Evolutionary conservation across 2,797 vertebrate species (phyloP).

Genomic region (Tokudaia muenninki): DNA sequence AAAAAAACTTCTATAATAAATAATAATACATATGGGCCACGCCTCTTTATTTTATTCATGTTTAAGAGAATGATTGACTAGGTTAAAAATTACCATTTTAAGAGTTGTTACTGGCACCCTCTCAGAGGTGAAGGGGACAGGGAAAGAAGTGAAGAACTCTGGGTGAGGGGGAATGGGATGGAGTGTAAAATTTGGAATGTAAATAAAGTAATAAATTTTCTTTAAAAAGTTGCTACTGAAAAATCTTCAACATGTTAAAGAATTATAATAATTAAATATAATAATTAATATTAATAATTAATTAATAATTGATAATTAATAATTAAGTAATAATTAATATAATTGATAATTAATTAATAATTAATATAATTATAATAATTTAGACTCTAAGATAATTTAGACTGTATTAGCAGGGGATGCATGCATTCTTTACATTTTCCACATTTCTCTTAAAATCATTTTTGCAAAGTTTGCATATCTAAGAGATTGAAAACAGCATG

Average conservation of each 20-base stretch:
- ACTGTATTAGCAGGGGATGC: background rate
- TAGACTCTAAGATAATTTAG: background rate
- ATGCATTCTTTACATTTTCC: background rate
- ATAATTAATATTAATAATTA: no score
- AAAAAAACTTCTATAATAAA: background rate
- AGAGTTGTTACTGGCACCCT: background rate
- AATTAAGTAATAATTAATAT: no score
- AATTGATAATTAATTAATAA: no score
- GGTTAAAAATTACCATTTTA: background rate
- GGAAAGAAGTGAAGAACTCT: background rate
- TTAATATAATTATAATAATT: background rate
- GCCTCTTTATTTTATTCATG: background rate
- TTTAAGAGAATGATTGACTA: background rate
- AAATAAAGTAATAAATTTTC: background rate
- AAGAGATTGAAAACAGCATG: background rate
- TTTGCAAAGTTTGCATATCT: conserved; percentile 32
- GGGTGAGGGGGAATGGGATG: background rate
- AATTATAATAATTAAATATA: background rate
- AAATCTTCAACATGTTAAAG: background rate
- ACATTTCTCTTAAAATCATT: background rate
- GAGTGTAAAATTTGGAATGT: background rate
- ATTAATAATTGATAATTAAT: no score
- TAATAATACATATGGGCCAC: background rate
- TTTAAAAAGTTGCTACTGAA: background rate
- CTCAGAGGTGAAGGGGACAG: background rate